Base-by-base conservation (phyloP, 2,888 invertebrate species). In the Ennomos quercinarius region DNA sequence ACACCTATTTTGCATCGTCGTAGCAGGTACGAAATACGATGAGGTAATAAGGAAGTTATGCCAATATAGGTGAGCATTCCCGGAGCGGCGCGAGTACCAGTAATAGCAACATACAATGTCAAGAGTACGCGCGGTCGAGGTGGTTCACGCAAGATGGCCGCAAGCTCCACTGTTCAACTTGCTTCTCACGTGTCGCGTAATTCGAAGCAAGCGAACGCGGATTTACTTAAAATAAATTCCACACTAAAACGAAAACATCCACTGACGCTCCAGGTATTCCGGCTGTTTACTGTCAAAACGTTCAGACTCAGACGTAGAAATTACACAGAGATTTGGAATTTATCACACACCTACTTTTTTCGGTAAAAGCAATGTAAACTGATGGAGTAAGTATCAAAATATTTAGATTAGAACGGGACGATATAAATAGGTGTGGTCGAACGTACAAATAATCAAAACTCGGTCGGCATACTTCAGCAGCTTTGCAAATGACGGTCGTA, bases 101-200 rank as follows among this genome's bases (percentile, higher is more conserved):
- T 78, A 81, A 80, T 81, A 81, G 78, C 73, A 67, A 68, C 68
- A 67, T 65, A 80, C 89, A 91, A 89, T 89, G 90, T 90, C 89
- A 89, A 90, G 89, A 84, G 77, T 87, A 89, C 84, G 80, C 68
- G 70, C 43, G 37, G 48, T 38, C 43, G 48, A 40, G 49, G 44
- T 43, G 46, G 62, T 61, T 59, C 47, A 63, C 69, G 64, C 63
- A 55, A 59, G 44, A 55, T 63, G 58, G 57, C 66, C 71, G 63
- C 71, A 70, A 70, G 66, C 66, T 66, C 68, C 59, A 66, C 53
- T 17, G 51, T 49, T 53, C 48, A 42, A 58, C 35, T 57, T 66
- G 63, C 64, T 72, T 74, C 78, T 78, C 75, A 75, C 68, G 65
- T 70, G 60, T 44, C 47, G 46, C 79, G 76, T 79, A 77, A 77